Evolutionary conservation across 2,797 vertebrate genomes (phyloP), one percentile per base, ranked within the genome.

Genomic region (Sebastes matsubarae): DNA sequence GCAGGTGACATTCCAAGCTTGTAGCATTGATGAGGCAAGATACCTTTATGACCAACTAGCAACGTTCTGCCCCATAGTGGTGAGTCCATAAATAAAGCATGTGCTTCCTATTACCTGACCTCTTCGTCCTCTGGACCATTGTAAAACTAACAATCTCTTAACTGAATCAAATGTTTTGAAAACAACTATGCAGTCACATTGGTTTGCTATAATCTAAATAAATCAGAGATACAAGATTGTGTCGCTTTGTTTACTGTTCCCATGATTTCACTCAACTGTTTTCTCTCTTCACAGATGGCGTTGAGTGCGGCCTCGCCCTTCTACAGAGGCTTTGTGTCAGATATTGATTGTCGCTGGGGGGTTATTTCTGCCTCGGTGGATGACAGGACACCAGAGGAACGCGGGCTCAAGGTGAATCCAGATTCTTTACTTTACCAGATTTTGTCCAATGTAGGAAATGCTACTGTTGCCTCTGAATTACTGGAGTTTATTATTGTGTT

Each of bases 1-100:
- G 82, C 90, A 99, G 99, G 98, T 99, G 82, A 99, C 99, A 38
- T 99, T 99, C 95, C 99, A 99, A 85, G 99, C 99, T 81, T 99
- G 99, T 92, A 99, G 98, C 94, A 99, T 99, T 90, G 96, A 95
- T 25, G 99, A 99, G 94, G 99, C 98, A 10, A 96, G 99, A 59
- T 99, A 97, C 86, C 98, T 99, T 72, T 99, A 99, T 85, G 99
- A 99, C 95, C 99, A 99, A 80, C 95, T 99, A 67, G 98, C 98
- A n/a, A 98, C 98, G 0, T 98, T 99, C 93, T 99, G 99, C 89
- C 99, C 99, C 52, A 98, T 99, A 92, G 97, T 99, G 93, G 99
- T 99, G 93, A 97, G 98, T 96, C 65, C 27, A 72, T 55, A 71
- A 68, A 38, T 36, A 18, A 38, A 73, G 18, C n/a, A 18, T n/a